These are phyloP conservation scores for Watersipora subatra DNA, from an alignment of 1,140 invertebrate genomes.

Conservation along the genomic window DNA sequence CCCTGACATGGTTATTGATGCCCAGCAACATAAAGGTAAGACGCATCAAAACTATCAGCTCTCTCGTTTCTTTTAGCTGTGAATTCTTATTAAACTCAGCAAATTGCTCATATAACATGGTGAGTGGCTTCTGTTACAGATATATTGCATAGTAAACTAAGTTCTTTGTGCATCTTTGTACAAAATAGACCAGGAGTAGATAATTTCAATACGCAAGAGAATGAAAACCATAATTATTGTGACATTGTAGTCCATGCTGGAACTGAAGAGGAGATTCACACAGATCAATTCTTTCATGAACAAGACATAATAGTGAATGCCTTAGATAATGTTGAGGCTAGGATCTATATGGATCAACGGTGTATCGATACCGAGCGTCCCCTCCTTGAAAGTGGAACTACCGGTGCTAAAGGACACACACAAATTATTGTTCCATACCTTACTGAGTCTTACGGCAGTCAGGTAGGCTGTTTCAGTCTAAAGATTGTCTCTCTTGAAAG, in stretches of 20 bases:
- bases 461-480: too few species aligned
- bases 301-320: slow-evolving; percentile 90
- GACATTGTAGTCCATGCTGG: slow-evolving; percentile 53
- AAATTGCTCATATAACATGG: too few species aligned
- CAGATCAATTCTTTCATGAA: slow-evolving; percentile 83
- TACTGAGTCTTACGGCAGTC: slow-evolving; percentile 70
- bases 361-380: slow-evolving; percentile 95
- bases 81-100: too few species aligned
- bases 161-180: too few species aligned
- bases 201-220: too few species aligned
- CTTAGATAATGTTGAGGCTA: slow-evolving; percentile 89
- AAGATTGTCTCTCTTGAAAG: too few species aligned
- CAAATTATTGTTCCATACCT: slow-evolving; percentile 80
- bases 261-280: slow-evolving; percentile 74
- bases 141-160: too few species aligned
- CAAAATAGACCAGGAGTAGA: too few species aligned
- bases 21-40: slow-evolving; percentile 37
- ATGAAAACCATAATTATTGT: too few species aligned
- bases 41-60: too few species aligned
- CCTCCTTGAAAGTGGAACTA: slow-evolving; percentile 90
- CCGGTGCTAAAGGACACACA: slow-evolving; percentile 95
- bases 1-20: slow-evolving; percentile 29
- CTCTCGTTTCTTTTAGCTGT: too few species aligned
- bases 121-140: too few species aligned
- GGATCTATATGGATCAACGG: slow-evolving; percentile 51